Conservation (phyloP, 2,888 invertebrate genomes). For the Yponomeuta sedellus region DNA sequence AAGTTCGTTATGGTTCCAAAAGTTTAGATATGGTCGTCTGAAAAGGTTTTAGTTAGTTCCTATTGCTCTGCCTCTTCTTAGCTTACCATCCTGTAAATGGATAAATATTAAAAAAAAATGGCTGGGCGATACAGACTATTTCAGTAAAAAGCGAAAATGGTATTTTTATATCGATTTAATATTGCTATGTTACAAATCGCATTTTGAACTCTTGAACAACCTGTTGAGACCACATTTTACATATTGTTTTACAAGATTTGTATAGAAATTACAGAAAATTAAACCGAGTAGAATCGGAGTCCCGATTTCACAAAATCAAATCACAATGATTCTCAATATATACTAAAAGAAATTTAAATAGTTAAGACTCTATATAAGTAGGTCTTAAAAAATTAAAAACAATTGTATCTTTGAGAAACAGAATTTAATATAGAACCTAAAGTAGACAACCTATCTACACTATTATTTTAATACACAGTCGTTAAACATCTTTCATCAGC, state of each 20-base stretch:
- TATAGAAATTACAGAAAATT: no score
- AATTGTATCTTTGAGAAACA: neutral
- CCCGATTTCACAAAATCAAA: conserved; percentile 30
- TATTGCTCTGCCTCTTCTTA: no score
- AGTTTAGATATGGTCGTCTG: no score
- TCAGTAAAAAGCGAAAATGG: no score
- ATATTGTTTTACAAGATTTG: no score
- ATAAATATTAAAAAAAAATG: no score
- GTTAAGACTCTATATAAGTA: no score
- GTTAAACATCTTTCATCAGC: neutral
- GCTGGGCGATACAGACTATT: no score
- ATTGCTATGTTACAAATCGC: conserved; percentile 67
- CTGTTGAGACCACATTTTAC: conserved; percentile 43
- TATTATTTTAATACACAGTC: neutral
- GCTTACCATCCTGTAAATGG: no score
- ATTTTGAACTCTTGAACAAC: conserved; percentile 64
- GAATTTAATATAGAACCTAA: neutral
- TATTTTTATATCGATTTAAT: conserved; percentile 60
- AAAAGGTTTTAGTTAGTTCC: no score
- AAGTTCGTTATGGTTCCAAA: no score
- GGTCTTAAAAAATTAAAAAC: neutral
- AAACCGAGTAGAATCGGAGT: no score
- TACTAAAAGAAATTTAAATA: neutral
- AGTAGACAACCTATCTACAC: neutral
- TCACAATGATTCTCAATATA: conserved; percentile 4